phyloP scores from a whole-genome alignment of 2,888 invertebrate species.

The Dromius quadrimaculatus region DNA sequence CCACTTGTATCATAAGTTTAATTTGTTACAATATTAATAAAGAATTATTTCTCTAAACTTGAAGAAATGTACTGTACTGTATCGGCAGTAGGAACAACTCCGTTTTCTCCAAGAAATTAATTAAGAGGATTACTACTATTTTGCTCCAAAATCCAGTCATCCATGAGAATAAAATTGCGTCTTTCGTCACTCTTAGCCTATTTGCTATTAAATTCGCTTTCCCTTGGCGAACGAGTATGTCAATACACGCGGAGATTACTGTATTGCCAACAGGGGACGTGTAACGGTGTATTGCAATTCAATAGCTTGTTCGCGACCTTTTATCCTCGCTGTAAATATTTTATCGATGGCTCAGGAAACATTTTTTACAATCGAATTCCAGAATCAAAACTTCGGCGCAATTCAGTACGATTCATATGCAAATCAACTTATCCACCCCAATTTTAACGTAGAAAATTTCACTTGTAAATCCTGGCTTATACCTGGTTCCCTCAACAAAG shows the following conservation, averaged over 20 bases:
- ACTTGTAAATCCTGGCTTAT: no score
- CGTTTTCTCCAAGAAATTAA: conserved; percentile 18
- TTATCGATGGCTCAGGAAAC: conserved; percentile 16
- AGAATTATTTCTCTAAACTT: no score
- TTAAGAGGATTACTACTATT: conserved; percentile 21
- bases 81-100: no score
- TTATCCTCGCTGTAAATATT: conserved; percentile 25
- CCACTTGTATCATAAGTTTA: no score
- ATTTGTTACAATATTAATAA: no score
- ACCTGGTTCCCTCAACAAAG: no score
- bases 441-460: no score
- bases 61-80: no score
- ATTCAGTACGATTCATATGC: conserved; percentile 6
- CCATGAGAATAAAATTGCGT: conserved; percentile 32
- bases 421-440: neutral
- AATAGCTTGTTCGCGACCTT: conserved; percentile 28
- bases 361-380: conserved; percentile 11
- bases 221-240: conserved; percentile 14
- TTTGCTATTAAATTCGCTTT: conserved; percentile 16
- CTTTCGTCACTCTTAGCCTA: conserved; percentile 25
- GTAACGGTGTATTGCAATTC: conserved; percentile 23
- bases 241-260: conserved; percentile 25
- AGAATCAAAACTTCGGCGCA: conserved; percentile 10
- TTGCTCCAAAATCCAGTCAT: conserved; percentile 8
- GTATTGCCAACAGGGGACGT: conserved; percentile 13